phyloP scores from a whole-genome alignment of 2,888 invertebrate species.

The Euproctis similis region DNA sequence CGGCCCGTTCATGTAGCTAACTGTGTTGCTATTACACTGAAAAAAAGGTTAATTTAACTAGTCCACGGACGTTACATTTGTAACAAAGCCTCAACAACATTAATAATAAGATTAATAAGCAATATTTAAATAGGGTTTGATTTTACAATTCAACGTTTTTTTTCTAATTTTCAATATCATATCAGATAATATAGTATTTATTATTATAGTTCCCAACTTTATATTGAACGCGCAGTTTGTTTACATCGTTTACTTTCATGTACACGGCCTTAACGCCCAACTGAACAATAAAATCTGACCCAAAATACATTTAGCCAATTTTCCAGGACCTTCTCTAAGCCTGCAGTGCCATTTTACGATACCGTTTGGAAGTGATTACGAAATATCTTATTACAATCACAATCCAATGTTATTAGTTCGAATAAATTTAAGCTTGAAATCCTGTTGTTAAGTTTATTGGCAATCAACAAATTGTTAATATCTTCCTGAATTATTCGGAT shows the following conservation, averaged over 20 bases:
- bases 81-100: too few species aligned
- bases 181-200: too few species aligned
- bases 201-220: too few species aligned
- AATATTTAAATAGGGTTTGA: too few species aligned
- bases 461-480: neutral
- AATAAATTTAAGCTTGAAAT: conserved; percentile 5
- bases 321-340: conserved; percentile 5
- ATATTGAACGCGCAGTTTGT: neutral
- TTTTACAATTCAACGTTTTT: too few species aligned
- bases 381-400: conserved; percentile 16
- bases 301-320: conserved; percentile 3
- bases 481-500: neutral
- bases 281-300: conserved; percentile 1
- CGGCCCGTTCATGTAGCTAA: too few species aligned
- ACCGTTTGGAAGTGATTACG: conserved; percentile 4
- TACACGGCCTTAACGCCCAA: neutral
- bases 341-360: conserved; percentile 11
- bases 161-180: too few species aligned
- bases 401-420: conserved; percentile 9
- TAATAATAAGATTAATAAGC: too few species aligned
- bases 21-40: too few species aligned
- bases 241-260: neutral
- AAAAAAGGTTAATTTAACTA: too few species aligned
- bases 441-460: conserved; percentile 1
- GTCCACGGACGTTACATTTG: too few species aligned